A percentile compares a stretch with the other conserved stretches of the same genome.
Evolutionary conservation across 92 coral and sea anemone species (phyloP).

Genomic region (Zoanthus gigantus): DNA sequence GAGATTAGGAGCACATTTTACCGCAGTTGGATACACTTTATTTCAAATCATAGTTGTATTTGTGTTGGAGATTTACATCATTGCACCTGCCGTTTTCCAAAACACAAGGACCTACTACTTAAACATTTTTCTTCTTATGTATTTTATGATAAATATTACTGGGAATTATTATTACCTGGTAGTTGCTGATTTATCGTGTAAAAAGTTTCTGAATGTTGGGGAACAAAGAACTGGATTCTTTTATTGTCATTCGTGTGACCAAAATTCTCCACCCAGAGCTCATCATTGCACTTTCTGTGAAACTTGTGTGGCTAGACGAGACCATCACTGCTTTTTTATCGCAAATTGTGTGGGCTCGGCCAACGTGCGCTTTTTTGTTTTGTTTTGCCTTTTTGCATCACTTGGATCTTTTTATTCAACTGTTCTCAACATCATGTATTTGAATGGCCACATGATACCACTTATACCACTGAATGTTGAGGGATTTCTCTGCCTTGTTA

Average conservation of each 20-base stretch:
- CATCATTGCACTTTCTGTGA: constrained; percentile 83
- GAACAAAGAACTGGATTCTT: constrained; percentile 69
- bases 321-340: constrained; percentile 85
- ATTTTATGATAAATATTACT: constrained; percentile 60
- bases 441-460: constrained; percentile 64
- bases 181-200: constrained; percentile 71
- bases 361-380: constrained; percentile 74
- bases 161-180: constrained; percentile 73
- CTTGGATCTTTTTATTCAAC: constrained; percentile 60
- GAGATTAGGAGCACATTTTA: constrained; percentile 45
- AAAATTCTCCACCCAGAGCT: constrained; percentile 88
- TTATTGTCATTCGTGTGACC: constrained; percentile 85
- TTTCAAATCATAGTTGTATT: constrained; percentile 24
- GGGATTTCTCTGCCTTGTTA: constrained; percentile 69
- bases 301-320: constrained; percentile 76
- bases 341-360: constrained; percentile 83
- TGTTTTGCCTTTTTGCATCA: constrained; percentile 67
- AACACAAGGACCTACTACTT: constrained; percentile 36
- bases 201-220: constrained; percentile 43
- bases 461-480: constrained; percentile 79
- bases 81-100: constrained; percentile 70
- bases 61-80: constrained; percentile 59
- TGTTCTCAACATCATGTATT: constrained; percentile 69
- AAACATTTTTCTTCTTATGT: constrained; percentile 57
- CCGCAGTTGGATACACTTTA: constrained; percentile 63